Base-by-base conservation (phyloP, 2,888 invertebrate species). In the Troides oblongomaculatus region DNA sequence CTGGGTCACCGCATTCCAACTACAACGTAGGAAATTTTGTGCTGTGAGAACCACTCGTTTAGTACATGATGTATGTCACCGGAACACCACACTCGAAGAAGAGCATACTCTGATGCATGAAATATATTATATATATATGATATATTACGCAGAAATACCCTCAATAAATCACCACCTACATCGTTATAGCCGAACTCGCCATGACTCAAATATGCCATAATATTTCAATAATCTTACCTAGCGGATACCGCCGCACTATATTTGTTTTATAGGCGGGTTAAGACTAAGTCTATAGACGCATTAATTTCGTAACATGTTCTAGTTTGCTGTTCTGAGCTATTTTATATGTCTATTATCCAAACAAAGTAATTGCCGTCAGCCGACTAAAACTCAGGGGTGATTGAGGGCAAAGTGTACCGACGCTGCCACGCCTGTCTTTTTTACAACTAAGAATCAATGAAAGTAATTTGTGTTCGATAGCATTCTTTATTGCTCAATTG, bases 361-460 rank as follows among this genome's bases (percentile, higher is more conserved):
- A 43, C 59, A 68, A 57, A 74, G 71, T 76, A 62, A 64, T 63
- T 64, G 73, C 71, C 69, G 70, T 64, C 65, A 70, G 56, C 62
- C 64, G 17, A n/a, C 60, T 68, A 36, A 61, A 65, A 62, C 64
- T 59, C 59, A 43, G 70, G 72, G 68, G 72, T 68, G 66, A 71
- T 66, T 63, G 66, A 63, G 71, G 66, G 66, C 72, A 76, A 73
- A 72, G 74, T 68, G 73, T 75, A 74, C 43, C 65, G 23, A 21
- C 39, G 36, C 66, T 73, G 72, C 74, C 76, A 75, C 77, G 57
- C 76, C 74, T 72, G 59, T 56, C 61, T 30, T 62, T 70, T 74
- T 74, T 75, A 73, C 72, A 71, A 72, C 63, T 21, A 69, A 71
- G 70, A 68, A 71, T 71, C 69, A 71, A 75, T 74, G 43, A 60